phyloP scores from a whole-genome alignment of 2,797 vertebrate genomes.

The Fistularia commersonii region DNA sequence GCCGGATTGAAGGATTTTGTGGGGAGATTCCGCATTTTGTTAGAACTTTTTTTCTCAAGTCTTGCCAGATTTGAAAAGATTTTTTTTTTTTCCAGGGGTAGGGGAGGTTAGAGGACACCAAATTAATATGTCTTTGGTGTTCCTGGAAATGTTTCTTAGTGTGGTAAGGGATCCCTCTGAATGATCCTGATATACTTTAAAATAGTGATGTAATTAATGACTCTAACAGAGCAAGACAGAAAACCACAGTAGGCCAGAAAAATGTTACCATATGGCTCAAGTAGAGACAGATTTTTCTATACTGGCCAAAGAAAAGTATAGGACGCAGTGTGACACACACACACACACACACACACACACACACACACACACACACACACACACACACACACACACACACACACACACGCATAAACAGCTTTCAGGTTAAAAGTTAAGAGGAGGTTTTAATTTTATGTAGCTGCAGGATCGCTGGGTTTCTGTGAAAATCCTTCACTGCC shows the following conservation, averaged over 20 bases:
- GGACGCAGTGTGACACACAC: slow-evolving; percentile 21
- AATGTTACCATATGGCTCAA: slow-evolving; percentile 74
- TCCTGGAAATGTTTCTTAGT: slow-evolving; percentile 65
- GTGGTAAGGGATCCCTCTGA: slow-evolving; percentile 56
- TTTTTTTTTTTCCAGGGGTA: not conserved
- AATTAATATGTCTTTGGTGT: slow-evolving; percentile 39
- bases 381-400: too few relatives aligned
- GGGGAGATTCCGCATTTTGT: not conserved
- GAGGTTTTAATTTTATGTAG: slow-evolving; percentile 24
- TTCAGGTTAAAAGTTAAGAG: slow-evolving; percentile 38
- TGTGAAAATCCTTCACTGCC: not conserved
- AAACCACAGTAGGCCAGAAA: slow-evolving; percentile 65
- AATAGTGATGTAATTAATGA: slow-evolving; percentile 80
- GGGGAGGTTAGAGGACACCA: slow-evolving; percentile 10
- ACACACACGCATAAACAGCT: slow-evolving; percentile 21
- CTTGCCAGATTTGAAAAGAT: slow-evolving; percentile 36
- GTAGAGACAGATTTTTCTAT: slow-evolving; percentile 60
- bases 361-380: too few relatives aligned
- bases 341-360: slow-evolving; percentile 14
- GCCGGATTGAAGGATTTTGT: not conserved
- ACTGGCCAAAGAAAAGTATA: slow-evolving; percentile 43
- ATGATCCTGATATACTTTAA: slow-evolving; percentile 65
- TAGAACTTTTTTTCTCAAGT: slow-evolving; percentile 22
- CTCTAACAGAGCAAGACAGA: slow-evolving; percentile 67
- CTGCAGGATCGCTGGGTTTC: slow-evolving; percentile 1